Evolutionary conservation across 2,113 vertebrate species (phyloP).

Genomic region (Carlito syrichta): DNA sequence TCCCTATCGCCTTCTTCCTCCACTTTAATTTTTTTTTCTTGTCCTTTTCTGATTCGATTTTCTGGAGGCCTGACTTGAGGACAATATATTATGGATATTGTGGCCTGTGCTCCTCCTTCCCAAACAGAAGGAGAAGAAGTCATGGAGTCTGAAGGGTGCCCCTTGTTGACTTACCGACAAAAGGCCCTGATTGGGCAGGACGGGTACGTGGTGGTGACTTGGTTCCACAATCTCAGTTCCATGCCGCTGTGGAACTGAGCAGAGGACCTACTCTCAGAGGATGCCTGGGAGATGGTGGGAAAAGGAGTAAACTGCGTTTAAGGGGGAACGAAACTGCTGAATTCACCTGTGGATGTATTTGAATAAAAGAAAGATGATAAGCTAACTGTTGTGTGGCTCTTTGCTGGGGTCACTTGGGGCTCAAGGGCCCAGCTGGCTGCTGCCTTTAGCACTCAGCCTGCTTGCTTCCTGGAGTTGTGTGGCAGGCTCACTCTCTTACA

Average conservation of each 20-base stretch:
- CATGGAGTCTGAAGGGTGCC: not conserved
- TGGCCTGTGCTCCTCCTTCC: not conserved
- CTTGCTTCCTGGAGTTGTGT: not conserved
- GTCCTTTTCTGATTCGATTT: not conserved
- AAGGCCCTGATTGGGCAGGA: not conserved
- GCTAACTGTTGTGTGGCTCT: not conserved
- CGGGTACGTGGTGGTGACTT: not conserved
- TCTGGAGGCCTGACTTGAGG: not conserved
- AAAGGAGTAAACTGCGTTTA: not conserved
- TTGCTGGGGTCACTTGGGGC: not conserved
- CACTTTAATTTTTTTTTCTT: not conserved
- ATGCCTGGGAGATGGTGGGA: not conserved
- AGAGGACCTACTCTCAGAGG: not conserved
- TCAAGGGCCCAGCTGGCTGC: not conserved
- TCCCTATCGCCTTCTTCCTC: not conserved
- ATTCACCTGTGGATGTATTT: not conserved
- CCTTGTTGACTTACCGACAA: not conserved
- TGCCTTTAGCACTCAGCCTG: not conserved
- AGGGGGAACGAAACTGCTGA: not conserved
- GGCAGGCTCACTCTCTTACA: not conserved
- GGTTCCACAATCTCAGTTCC: not conserved
- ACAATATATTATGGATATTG: not conserved
- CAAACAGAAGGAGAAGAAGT: not conserved
- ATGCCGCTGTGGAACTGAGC: not conserved
- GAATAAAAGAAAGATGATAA: slow-evolving; percentile 55